Evolutionary conservation across 2,113 vertebrate genomes (phyloP), one percentile per base, ranked within the genome.

Genomic region (Furnarius figulus): DNA sequence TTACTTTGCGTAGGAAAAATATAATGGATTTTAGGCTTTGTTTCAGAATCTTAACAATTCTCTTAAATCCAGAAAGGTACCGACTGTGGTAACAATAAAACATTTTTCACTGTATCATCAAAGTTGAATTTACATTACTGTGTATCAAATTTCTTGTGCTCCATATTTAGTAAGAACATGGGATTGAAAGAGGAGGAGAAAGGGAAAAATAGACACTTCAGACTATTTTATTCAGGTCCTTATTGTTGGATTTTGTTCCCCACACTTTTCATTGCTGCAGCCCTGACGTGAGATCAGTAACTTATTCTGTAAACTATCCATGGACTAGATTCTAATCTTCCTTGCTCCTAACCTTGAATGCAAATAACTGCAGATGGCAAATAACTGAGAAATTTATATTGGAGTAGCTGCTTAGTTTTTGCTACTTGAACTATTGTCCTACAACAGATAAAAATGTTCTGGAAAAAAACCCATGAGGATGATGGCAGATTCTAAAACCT

Each of bases 371-470:
- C 39, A 90, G 61, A 76, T 84, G 77, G 62, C 9, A 75, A 93
- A 80, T 76, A 86, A 73, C n/a, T 8, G 53, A 58, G 52, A 75
- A 49, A 39, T 95, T 97, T 95, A 75, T 94, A 59, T 37, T 71
- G 63, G 21, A 92, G 42, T 55, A 90, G 95, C 66, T 90, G 71
- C 74, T 97, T 97, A 85, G 83, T 33, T 97, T 96, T 77, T 86
- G 80, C 87, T 71, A 10, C 92, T 96, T 97, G 87, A 97, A 90
- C 88, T 61, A 76, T 94, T 97, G 89, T 95, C 79, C 76, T 87
- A 89, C 81, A 89, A 70, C 70, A 95, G 85, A 92, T 79, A 93
- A 93, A 96, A 96, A 95, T 81, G 65, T 92, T 83, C 73, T 96
- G 52, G 79, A 81, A 37, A 94, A 94, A 94, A 66, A 15, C 3